Evolutionary conservation across 2,797 vertebrate genomes (phyloP).

Genomic region (Cynopterus sphinx): DNA sequence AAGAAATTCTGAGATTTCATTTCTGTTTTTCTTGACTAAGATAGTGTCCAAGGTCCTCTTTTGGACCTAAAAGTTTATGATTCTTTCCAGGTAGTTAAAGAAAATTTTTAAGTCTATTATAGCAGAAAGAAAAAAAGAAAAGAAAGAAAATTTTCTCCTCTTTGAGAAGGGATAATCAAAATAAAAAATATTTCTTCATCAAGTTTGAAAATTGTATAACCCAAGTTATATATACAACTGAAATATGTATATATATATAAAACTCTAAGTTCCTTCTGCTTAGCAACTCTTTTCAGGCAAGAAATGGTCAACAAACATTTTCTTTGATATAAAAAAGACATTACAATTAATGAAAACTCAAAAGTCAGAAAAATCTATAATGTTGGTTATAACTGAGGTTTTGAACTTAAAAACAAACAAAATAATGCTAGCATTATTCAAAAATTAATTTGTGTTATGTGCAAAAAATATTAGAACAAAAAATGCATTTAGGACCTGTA

Average conservation of each 20-base stretch:
- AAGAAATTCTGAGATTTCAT: neutral
- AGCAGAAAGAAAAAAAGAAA: neutral
- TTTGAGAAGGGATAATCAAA: neutral
- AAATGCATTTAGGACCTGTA: neutral
- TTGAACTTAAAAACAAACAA: neutral
- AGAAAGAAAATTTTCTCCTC: neutral
- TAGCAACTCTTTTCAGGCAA: neutral
- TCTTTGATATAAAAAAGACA: neutral
- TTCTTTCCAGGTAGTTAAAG: neutral
- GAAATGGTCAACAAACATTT: neutral
- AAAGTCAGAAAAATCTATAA: conserved; percentile 31
- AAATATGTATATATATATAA: neutral
- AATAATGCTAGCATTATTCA: neutral
- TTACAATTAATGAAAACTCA: conserved; percentile 28
- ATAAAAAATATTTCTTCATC: neutral
- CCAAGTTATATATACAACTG: neutral
- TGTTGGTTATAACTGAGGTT: neutral
- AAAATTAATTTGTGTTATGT: neutral
- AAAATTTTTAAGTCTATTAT: neutral
- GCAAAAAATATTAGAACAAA: neutral
- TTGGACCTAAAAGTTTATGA: neutral
- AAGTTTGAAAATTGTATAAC: neutral
- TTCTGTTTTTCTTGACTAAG: conserved; percentile 5
- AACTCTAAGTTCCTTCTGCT: neutral
- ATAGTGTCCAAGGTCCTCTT: neutral